Evolutionary conservation across 2,797 vertebrate species (phyloP), one percentile per base, ranked within the genome.

Genomic region (Gobio occitaniae): DNA sequence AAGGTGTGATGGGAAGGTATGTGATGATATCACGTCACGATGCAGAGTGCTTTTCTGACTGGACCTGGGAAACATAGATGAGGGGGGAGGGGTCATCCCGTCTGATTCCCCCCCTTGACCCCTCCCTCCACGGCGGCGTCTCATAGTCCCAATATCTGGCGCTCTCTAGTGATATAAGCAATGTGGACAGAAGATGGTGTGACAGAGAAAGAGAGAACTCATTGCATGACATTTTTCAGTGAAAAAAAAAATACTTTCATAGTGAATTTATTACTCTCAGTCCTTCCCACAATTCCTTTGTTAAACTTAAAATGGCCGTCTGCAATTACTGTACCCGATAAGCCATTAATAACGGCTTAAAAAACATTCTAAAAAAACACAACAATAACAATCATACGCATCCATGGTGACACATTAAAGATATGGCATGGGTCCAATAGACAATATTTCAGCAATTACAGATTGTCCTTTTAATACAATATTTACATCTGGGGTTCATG

Each of bases 121-220:
- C 94, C 93, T 90, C 92, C 86, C 86, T 93, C 92, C 93, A n/a
- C 79, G 94, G 94, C 93, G 95, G 77, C 91, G 94, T 93, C 93
- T 93, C 94, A 95, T 94, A 90, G 93, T 93, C 92, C 92, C 90
- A 93, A 94, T 92, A 93, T 93, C 94, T 92, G 95, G 92, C 90
- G 91, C 92, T 94, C 91, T 95, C 93, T 95, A 95, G 93, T 95
- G 90, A 93, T 94, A 95, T 95, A 95, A 95, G 94, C 94, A 94
- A 91, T 95, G 91, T 91, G 90, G 92, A 92, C 86, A 90, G 89
- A 87, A 85, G 90, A 87, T 83, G 74, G 50, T 74, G 78, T 83
- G 80, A 78, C 79, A 79, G 70, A 86, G 80, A 54, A 84, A 68
- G 29, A 84, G 50, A 82, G 32, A 82, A 82, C 80, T 61, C 54